These are phyloP conservation scores for Eupeodes latifasciatus DNA, from an alignment of 2,888 invertebrate species.

Conservation along the genomic window DNA sequence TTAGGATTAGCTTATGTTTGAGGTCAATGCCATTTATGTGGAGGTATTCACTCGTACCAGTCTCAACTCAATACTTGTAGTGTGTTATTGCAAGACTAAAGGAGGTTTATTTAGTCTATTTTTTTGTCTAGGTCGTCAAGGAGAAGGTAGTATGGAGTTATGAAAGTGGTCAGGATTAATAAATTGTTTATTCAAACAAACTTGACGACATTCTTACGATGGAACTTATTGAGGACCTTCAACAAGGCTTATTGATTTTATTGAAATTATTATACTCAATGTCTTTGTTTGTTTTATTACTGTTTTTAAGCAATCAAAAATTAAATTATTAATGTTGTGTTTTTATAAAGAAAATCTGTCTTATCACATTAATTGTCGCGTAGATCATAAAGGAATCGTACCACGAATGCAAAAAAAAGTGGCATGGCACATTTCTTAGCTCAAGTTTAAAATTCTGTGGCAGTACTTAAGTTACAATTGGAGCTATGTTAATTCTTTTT, in stretches of 20 bases:
- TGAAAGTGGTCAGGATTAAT: constrained; percentile 55
- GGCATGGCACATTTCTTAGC: no score
- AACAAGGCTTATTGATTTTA: constrained; percentile 29
- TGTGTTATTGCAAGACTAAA: constrained; percentile 9
- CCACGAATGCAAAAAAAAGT: no score
- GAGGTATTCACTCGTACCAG: constrained; percentile 67
- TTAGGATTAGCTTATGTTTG: constrained; percentile 68
- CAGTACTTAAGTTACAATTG: no score
- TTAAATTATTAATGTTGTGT: no score
- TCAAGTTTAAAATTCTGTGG: no score
- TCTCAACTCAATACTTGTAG: constrained; percentile 39
- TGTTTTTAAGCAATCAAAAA: no score
- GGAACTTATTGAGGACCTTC: constrained; percentile 32
- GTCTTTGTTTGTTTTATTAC: no score
- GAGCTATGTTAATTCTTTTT: no score
- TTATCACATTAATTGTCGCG: no score
- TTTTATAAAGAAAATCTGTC: no score
- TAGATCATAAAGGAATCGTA: no score
- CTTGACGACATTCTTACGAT: constrained; percentile 33
- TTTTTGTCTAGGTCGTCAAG: constrained; percentile 51
- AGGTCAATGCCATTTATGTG: constrained; percentile 71
- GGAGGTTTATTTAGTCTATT: not conserved
- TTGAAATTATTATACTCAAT: not conserved
- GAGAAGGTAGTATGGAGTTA: not conserved
- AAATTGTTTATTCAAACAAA: constrained; percentile 30